These are phyloP conservation scores for Parnassius mnemosyne DNA, from an alignment of 2,888 invertebrate species.

Conservation along the genomic window DNA sequence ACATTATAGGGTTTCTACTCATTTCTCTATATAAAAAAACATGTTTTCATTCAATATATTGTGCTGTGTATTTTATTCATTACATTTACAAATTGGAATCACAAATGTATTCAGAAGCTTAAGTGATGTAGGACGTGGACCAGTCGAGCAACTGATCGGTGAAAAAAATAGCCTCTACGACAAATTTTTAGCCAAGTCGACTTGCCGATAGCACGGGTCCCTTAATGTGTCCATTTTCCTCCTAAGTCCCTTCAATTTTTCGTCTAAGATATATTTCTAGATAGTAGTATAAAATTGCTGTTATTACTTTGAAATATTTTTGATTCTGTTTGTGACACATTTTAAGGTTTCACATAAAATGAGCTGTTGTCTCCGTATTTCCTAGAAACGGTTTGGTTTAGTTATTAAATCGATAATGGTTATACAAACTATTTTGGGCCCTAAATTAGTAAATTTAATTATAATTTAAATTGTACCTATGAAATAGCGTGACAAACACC, in stretches of 20 bases:
- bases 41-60: too few relatives aligned
- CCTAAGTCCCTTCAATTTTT: slow-evolving; percentile 19
- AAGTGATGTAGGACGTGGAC: slow-evolving; percentile 6
- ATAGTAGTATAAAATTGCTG: slow-evolving; percentile 1
- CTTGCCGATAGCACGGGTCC: slow-evolving; percentile 33
- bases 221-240: slow-evolving; percentile 22
- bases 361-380: too few relatives aligned
- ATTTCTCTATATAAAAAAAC: too few relatives aligned
- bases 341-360: too few relatives aligned
- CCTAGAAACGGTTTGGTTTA: too few relatives aligned
- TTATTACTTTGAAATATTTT: slow-evolving; percentile 17
- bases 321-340: not conserved
- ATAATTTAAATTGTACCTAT: too few relatives aligned
- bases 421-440: too few relatives aligned
- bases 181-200: slow-evolving; percentile 14
- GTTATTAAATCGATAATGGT: too few relatives aligned
- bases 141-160: slow-evolving; percentile 11
- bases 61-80: not conserved
- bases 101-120: slow-evolving; percentile 1
- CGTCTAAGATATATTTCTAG: slow-evolving; percentile 13
- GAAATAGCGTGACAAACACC: too few relatives aligned
- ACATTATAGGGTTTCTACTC: too few relatives aligned
- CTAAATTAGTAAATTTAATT: too few relatives aligned
- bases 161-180: not conserved
- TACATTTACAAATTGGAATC: not conserved